Base-by-base conservation (phyloP, 1,140 invertebrate genomes). In the Sarcophaga peregrina region DNA sequence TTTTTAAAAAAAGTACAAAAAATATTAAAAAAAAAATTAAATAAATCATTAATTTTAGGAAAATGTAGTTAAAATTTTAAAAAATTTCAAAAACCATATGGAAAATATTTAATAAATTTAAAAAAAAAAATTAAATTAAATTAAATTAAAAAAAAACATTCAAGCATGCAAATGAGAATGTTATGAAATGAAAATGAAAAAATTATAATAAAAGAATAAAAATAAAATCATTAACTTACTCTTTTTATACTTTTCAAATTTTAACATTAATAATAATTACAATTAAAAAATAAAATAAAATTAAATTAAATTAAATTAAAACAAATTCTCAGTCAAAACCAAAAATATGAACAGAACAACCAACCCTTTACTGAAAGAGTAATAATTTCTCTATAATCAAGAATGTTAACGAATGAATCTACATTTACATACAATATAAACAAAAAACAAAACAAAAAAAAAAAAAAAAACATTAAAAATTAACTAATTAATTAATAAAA, bases 1-100 rank as follows among this genome's bases (percentile, higher is more conserved):
- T 78, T 78, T 78, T 78, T 78, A 50, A 50, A 76, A 78, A 52
- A 78, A 78, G 75, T 78, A 78, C 75, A 78, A 78, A 78, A 78
- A 75, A 7, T 74, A 74, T 13, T 46, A 47, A 4, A 0, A 13
- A 25, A 37, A 25, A 47, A 46, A 75, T 3, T 47, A 75, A 75
- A 75, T 46, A 47, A 4, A 13, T 47, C 8, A 75, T 17, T 75
- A 11, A 75, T 46, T 37, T 11, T 54, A 11, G 10, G 52, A 54
- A 54, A 15, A 10, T 54, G 9, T 54, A 11, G 15, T 54, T 54
- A 11, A 15, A 15, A 54, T 11, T 10, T 10, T 54, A 11, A 15
- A 15, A 54, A 54, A 54, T 15, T 54, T 15, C 15, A 54, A 11
- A 54, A 54, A 11, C 52, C 2, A 54, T 54, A 54, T 11, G 5